Percentiles rank a stretch among this genome's conserved stretches.
Evolutionary conservation across 2,113 vertebrate species (phyloP).

Genomic region (Hucho hucho): DNA sequence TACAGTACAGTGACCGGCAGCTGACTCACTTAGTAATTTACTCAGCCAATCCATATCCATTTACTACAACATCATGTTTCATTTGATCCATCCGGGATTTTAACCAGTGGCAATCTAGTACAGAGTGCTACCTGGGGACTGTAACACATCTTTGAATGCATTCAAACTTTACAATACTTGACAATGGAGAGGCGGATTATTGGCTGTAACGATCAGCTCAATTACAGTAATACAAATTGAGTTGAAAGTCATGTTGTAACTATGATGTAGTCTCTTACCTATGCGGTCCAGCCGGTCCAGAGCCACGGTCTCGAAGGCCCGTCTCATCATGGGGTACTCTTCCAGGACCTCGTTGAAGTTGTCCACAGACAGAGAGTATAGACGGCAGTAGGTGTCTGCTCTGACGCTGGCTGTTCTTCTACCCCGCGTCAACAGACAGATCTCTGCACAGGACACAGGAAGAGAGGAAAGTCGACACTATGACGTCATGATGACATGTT

Average conservation of each 20-base stretch:
- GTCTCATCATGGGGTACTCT: constrained; percentile 98
- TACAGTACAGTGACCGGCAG: neutral
- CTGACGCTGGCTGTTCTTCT: constrained; percentile 92
- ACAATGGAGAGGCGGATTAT: neutral
- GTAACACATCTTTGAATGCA: neutral
- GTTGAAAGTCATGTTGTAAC: too few species aligned
- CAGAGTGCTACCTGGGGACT: neutral
- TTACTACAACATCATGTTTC: neutral
- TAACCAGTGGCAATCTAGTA: neutral
- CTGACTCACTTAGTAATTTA: neutral
- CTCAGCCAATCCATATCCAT: neutral
- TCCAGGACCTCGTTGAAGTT: constrained; percentile 99
- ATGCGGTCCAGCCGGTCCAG: constrained; percentile 94
- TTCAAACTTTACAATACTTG: neutral
- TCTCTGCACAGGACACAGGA: constrained; percentile 77
- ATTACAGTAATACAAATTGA: neutral
- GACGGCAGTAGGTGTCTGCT: constrained; percentile 95
- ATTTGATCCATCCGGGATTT: neutral
- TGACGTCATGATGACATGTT: too few species aligned
- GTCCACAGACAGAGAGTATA: constrained; percentile 94
- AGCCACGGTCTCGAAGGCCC: constrained; percentile 94
- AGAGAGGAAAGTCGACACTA: neutral
- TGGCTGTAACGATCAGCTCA: neutral
- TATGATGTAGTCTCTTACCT: constrained; percentile 69
- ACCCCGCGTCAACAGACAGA: constrained; percentile 92